These are phyloP conservation scores for Diabrotica virgifera DNA, from an alignment of 1,140 invertebrate species.

Conservation along the genomic window DNA sequence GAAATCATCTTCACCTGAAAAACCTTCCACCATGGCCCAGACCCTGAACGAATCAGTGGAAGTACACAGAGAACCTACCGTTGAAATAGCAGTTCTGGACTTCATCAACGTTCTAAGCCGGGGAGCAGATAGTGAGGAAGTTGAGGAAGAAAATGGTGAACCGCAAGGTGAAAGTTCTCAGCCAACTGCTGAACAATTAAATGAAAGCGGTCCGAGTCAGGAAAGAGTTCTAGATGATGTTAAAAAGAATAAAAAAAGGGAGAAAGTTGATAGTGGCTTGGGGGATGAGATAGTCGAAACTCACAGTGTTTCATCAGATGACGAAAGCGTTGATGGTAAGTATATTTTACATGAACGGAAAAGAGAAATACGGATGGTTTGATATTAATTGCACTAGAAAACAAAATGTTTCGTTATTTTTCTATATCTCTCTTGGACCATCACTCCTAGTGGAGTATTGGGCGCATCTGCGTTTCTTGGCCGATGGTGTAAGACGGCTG, in stretches of 20 bases:
- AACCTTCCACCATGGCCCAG: too few species aligned
- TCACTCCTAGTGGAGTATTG: too few species aligned
- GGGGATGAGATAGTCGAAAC: constrained; percentile 48
- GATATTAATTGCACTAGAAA: neutral
- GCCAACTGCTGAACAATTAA: neutral
- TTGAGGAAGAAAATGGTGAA: constrained; percentile 8
- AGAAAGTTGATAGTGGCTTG: constrained; percentile 59
- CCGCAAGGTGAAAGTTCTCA: constrained; percentile 2
- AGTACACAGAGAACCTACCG: neutral
- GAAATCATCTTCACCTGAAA: too few species aligned
- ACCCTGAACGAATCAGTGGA: too few species aligned
- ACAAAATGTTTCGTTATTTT: neutral
- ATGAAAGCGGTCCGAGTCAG: constrained; percentile 8
- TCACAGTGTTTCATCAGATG: constrained; percentile 32
- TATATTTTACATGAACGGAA: neutral
- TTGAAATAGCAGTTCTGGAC: constrained; percentile 19
- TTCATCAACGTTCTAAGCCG: constrained; percentile 16
- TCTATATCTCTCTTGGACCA: too few species aligned
- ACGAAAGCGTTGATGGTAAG: constrained; percentile 15
- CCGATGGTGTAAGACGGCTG: too few species aligned
- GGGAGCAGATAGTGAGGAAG: constrained; percentile 13
- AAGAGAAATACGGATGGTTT: neutral
- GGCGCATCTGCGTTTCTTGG: too few species aligned
- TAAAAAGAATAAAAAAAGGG: constrained; percentile 42
- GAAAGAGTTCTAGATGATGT: neutral